A percentile compares a stretch with the other conserved stretches of the same genome.
phyloP scores from a whole-genome alignment of 2,888 invertebrate species.

The Deilephila elpenor region DNA sequence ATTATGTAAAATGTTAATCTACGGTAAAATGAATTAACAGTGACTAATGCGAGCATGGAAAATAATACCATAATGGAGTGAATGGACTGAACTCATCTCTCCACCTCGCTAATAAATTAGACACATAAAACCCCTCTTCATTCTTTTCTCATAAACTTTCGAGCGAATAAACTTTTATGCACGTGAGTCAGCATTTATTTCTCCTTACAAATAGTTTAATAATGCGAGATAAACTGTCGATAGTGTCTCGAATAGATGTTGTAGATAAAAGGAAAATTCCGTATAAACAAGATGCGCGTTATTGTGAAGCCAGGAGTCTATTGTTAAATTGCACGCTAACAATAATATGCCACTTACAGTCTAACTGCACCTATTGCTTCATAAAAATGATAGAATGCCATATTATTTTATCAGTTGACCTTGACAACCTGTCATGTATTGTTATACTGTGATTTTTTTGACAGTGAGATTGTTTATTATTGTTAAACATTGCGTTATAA shows the following conservation, averaged over 20 bases:
- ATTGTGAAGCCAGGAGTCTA: conserved; percentile 4
- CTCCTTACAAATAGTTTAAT: not conserved
- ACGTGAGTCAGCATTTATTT: conserved; percentile 1
- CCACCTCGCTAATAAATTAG: not conserved
- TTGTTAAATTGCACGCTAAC: conserved; percentile 13
- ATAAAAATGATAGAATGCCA: not conserved
- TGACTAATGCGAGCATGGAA: not conserved
- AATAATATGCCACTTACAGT: not conserved
- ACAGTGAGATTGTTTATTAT: no score
- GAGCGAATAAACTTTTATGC: not conserved
- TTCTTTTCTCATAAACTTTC: conserved; percentile 1
- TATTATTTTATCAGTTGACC: not conserved
- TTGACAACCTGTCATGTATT: not conserved
- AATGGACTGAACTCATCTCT: not conserved
- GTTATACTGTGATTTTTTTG: no score
- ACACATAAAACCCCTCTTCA: not conserved
- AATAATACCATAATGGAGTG: conserved; percentile 8
- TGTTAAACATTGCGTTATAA: no score
- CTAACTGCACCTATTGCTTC: conserved; percentile 1
- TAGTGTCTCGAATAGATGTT: not conserved
- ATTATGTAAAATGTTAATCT: not conserved
- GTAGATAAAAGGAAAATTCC: conserved; percentile 1
- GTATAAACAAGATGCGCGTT: not conserved
- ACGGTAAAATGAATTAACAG: not conserved
- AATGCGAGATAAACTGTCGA: not conserved